Conservation (phyloP, 2,113 vertebrate genomes). For the Bubo bubo region DNA sequence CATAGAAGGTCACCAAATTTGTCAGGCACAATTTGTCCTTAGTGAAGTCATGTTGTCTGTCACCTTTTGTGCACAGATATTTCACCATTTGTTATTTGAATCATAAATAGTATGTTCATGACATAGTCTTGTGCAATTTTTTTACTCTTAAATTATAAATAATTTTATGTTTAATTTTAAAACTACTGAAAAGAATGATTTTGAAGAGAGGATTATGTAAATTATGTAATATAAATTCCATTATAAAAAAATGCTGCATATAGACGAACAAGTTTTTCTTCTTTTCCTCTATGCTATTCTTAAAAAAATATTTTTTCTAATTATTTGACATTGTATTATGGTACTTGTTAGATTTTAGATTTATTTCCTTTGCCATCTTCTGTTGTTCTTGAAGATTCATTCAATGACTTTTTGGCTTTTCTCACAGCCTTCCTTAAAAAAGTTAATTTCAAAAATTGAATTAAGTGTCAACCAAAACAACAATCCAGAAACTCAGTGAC, state of each 20-base stretch:
- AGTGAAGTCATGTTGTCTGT: neutral
- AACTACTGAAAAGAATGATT: neutral
- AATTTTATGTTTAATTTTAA: neutral
- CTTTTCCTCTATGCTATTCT: fast-evolving
- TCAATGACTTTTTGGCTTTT: neutral
- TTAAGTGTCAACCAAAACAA: neutral
- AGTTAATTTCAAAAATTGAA: neutral
- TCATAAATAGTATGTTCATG: neutral
- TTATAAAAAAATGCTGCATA: neutral
- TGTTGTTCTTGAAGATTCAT: neutral
- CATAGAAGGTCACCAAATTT: neutral
- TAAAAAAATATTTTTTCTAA: neutral
- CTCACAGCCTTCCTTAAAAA: neutral
- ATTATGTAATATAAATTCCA: neutral
- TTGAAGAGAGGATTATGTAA: neutral
- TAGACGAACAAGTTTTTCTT: neutral
- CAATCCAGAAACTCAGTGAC: neutral
- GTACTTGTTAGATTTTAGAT: neutral
- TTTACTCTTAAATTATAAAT: neutral
- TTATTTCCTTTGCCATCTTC: neutral
- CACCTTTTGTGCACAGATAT: neutral
- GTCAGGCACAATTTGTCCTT: neutral
- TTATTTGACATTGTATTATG: neutral
- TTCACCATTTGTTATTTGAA: neutral
- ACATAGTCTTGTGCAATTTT: neutral